These are phyloP conservation scores for Drosophila simulans DNA, from an alignment of 1,140 invertebrate genomes.

Conservation along the genomic window DNA sequence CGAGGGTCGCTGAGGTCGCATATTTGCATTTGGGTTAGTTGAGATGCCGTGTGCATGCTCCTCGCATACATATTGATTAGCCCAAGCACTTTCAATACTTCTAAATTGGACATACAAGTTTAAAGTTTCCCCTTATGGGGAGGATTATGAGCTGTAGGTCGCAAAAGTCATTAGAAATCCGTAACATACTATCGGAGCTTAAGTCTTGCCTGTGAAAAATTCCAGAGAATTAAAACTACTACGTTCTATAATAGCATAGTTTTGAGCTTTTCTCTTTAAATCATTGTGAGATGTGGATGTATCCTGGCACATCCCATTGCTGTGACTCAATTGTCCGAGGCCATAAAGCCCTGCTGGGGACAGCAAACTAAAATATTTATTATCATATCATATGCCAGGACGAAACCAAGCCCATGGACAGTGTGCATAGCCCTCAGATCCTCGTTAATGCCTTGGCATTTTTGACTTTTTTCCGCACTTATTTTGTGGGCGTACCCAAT, in stretches of 20 bases:
- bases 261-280: no score
- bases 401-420: slow-evolving; percentile 6
- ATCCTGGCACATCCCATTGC: not conserved
- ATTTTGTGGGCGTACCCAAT: slow-evolving; percentile 21
- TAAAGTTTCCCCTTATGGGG: slow-evolving; percentile 30
- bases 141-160: not conserved
- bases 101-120: not conserved
- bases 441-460: slow-evolving; percentile 30
- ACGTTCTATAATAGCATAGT: no score
- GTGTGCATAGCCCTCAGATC: slow-evolving; percentile 6
- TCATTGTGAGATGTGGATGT: not conserved
- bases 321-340: slow-evolving; percentile 1
- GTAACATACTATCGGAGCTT: not conserved
- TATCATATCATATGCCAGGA: slow-evolving; percentile 37
- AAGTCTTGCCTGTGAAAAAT: not conserved
- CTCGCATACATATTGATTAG: slow-evolving; percentile 55
- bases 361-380: slow-evolving; percentile 43
- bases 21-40: slow-evolving; percentile 54
- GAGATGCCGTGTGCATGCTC: slow-evolving; percentile 6
- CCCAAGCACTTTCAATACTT: slow-evolving; percentile 31
- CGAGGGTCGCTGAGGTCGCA: slow-evolving; percentile 22
- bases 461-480: not conserved
- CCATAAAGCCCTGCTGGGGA: slow-evolving; percentile 27
- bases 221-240: no score
- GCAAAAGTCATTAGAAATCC: not conserved